Evolutionary conservation across 1,140 invertebrate genomes (phyloP).

Genomic region (Atta colombica): DNA sequence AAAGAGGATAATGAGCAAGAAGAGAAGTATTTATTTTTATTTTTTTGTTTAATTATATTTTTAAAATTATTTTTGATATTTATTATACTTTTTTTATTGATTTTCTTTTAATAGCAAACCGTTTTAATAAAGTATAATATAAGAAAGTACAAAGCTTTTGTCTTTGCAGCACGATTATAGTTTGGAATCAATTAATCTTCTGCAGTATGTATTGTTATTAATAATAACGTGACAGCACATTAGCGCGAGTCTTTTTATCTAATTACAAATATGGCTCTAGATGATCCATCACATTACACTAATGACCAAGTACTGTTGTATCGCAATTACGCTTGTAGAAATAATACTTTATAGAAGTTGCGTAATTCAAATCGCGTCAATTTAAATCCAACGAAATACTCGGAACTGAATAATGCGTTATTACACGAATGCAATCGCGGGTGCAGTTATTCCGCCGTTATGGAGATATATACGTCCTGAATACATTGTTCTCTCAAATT

Average conservation of each 20-base stretch:
- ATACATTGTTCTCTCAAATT: slow-evolving; percentile 48
- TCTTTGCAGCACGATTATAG: background rate
- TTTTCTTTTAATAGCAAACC: background rate
- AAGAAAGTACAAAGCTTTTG: background rate
- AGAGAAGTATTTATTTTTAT: background rate
- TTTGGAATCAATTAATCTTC: slow-evolving; percentile 26
- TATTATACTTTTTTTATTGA: background rate
- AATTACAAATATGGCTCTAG: background rate
- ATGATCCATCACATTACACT: background rate
- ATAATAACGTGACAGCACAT: background rate
- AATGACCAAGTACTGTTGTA: background rate
- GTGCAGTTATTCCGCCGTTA: slow-evolving; percentile 21
- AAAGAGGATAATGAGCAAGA: no score
- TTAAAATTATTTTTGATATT: background rate
- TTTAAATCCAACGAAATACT: slow-evolving; percentile 13
- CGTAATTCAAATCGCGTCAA: background rate
- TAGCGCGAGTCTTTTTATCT: slow-evolving; percentile 13
- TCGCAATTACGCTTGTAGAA: background rate
- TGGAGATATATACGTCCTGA: slow-evolving; percentile 31
- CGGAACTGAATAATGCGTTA: slow-evolving; percentile 34
- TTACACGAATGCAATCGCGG: slow-evolving; percentile 19
- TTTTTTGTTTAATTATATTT: background rate
- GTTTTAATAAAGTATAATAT: background rate
- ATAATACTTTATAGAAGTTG: background rate
- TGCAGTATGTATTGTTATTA: background rate